These are phyloP conservation scores for Bradysia coprophila DNA, from an alignment of 1,140 invertebrate species.

Conservation along the genomic window DNA sequence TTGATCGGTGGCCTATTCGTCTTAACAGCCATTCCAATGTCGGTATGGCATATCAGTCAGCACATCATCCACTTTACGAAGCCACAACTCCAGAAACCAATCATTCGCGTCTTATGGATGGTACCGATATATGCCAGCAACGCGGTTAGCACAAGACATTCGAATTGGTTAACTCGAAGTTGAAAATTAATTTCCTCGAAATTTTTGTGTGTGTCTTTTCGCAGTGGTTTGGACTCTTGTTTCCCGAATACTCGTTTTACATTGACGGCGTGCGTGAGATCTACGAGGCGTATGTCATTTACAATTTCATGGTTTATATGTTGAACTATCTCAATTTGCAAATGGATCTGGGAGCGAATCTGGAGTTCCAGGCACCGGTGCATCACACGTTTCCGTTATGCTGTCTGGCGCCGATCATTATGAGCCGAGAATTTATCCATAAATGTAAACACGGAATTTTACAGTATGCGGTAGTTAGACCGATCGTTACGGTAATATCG, in stretches of 20 bases:
- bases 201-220: too few species aligned
- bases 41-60: conserved; percentile 85
- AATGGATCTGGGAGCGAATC: conserved; percentile 56
- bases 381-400: conserved; percentile 72
- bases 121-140: conserved; percentile 91
- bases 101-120: conserved; percentile 96
- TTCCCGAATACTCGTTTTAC: conserved; percentile 74
- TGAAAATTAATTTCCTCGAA: too few species aligned
- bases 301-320: conserved; percentile 93
- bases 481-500: conserved; percentile 72
- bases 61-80: conserved; percentile 89
- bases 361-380: conserved; percentile 71
- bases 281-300: conserved; percentile 94
- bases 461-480: conserved; percentile 81
- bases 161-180: too few species aligned
- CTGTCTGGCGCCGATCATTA: conserved; percentile 68
- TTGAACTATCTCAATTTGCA: conserved; percentile 77
- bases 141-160: too few species aligned
- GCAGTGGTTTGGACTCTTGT: conserved; percentile 67
- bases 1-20: conserved; percentile 82
- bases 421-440: conserved; percentile 82
- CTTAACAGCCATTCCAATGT: conserved; percentile 74
- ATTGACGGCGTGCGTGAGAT: conserved; percentile 84
- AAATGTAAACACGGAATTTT: conserved; percentile 92
- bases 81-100: conserved; percentile 82